Conservation (phyloP, 2,888 invertebrate species). For the Saturnia pavonia region DNA sequence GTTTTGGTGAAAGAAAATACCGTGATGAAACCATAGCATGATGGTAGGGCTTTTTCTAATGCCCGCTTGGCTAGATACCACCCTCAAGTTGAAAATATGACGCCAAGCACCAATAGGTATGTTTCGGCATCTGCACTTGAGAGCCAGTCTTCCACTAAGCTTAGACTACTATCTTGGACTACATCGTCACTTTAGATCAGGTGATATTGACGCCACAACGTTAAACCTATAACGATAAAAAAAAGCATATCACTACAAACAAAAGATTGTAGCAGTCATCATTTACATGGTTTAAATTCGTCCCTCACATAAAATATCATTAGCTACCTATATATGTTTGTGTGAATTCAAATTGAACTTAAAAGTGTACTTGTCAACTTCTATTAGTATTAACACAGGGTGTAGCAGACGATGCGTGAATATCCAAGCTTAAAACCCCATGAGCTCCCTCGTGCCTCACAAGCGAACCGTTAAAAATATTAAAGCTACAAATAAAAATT, state of each 20-base stretch:
- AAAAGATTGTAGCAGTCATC: not conserved
- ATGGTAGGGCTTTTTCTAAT: no score
- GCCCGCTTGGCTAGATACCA: no score
- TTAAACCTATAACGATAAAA: no score
- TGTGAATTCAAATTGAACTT: constrained; percentile 25
- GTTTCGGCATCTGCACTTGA: no score
- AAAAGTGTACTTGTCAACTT: constrained; percentile 46
- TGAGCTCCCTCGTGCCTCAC: constrained; percentile 51
- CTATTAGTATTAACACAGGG: constrained; percentile 59
- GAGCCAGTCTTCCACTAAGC: no score
- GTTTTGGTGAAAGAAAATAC: no score
- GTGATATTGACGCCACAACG: no score
- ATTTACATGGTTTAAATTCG: not conserved
- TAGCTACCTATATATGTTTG: not conserved
- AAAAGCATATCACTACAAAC: not conserved
- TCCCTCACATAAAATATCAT: not conserved
- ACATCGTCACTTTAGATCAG: no score
- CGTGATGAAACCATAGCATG: no score
- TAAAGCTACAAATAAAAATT: constrained; percentile 70
- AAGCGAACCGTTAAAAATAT: constrained; percentile 62
- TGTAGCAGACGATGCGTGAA: constrained; percentile 60
- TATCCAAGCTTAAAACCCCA: constrained; percentile 65
- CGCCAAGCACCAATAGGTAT: no score
- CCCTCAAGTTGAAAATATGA: no score
- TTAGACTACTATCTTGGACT: no score